Evolutionary conservation across 2,888 invertebrate species (phyloP).

Genomic region (Ochlodes sylvanus): DNA sequence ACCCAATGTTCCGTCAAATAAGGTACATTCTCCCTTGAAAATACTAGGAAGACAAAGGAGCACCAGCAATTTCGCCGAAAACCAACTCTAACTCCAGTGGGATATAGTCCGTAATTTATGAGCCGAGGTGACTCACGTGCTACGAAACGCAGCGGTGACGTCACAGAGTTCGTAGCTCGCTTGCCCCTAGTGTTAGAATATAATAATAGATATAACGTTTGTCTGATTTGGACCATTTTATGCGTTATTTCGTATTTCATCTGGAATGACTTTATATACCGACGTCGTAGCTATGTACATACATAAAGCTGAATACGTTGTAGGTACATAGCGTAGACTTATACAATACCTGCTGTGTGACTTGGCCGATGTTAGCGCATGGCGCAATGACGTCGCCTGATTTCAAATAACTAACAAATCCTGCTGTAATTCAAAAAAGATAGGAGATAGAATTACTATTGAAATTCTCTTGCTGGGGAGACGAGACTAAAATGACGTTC

Average conservation of each 20-base stretch:
- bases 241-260: background rate
- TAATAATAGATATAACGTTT: slow-evolving; percentile 22
- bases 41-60: slow-evolving; percentile 75
- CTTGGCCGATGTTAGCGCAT: background rate
- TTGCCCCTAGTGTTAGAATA: slow-evolving; percentile 14
- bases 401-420: background rate
- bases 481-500: slow-evolving; percentile 38
- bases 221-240: background rate
- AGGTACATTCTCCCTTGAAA: slow-evolving; percentile 56
- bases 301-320: background rate
- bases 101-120: slow-evolving; percentile 83
- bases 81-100: slow-evolving; percentile 80
- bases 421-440: slow-evolving; percentile 1
- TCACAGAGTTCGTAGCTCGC: slow-evolving; percentile 61
- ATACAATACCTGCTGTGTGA: background rate
- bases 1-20: slow-evolving; percentile 59
- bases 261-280: background rate
- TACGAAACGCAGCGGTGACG: slow-evolving; percentile 75
- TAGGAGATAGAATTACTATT: background rate
- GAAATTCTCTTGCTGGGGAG: slow-evolving; percentile 23
- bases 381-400: background rate
- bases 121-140: slow-evolving; percentile 75
- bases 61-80: slow-evolving; percentile 77
- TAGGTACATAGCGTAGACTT: background rate
- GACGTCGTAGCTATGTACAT: background rate